A percentile compares a stretch with the other conserved stretches of the same genome.
phyloP scores from a whole-genome alignment of 35 echinoderm and acorn worm genomes.

The Diadema setosum region DNA sequence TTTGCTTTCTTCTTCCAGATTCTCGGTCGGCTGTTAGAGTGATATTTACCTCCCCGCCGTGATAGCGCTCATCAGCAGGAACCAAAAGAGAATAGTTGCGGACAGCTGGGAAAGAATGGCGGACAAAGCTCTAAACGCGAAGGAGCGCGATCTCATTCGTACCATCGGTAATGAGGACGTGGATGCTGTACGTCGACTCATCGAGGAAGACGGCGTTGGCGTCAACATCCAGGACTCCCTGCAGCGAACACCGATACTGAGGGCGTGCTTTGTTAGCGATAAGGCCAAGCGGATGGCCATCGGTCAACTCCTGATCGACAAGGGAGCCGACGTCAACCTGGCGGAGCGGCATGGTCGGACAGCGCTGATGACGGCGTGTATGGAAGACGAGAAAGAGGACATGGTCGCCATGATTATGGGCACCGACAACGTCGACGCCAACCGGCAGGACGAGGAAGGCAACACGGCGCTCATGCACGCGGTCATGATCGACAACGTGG shows the following conservation, averaged over 20 bases:
- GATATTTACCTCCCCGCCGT: too few species aligned
- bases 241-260: slow-evolving; percentile 57
- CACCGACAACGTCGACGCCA: slow-evolving; percentile 39
- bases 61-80: too few species aligned
- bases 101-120: background rate
- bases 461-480: slow-evolving; percentile 88
- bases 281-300: background rate
- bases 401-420: slow-evolving; percentile 51
- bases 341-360: slow-evolving; percentile 70
- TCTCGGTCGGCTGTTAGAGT: too few species aligned
- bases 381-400: slow-evolving; percentile 52
- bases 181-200: background rate
- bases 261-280: slow-evolving; percentile 35
- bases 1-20: too few species aligned
- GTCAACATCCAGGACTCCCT: slow-evolving; percentile 80
- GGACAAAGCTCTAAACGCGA: slow-evolving; percentile 9
- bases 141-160: slow-evolving; percentile 65
- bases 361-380: slow-evolving; percentile 72
- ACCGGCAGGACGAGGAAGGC: slow-evolving; percentile 66
- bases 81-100: too few species aligned
- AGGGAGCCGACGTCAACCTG: slow-evolving; percentile 72
- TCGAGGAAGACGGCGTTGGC: slow-evolving; percentile 56
- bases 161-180: slow-evolving; percentile 63
- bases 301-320: slow-evolving; percentile 52
- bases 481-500: slow-evolving; percentile 63